Evolutionary conservation across 2,888 invertebrate species (phyloP), one percentile per base, ranked within the genome.

Genomic region (Drosophila austrosaltans): DNA sequence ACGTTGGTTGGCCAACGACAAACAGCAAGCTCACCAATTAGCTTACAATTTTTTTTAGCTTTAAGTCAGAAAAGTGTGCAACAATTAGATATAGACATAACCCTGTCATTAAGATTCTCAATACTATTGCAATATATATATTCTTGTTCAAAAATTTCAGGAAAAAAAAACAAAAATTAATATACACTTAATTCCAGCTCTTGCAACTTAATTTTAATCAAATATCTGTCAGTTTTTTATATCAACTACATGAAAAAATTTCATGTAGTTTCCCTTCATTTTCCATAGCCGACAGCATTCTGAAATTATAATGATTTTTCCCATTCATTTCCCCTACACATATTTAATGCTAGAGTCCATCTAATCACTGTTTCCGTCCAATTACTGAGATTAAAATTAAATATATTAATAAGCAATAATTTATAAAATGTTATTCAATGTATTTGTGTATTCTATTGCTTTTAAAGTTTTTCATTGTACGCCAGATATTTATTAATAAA

Each of bases 1-100:
- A 48, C 1, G 48, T 48, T 48, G 48, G 48, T 48, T 22, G 22
- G 25, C 48, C 22, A 48, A 48, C 48, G 4, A 4, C 10, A 25
- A 28, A 5, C 22, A 30, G 32, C 12, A 22, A 30, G 75, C 69
- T 63, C 20, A 48, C 16, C 10, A 48, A 53, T 42, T 53, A 39
- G 32, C 2, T n/a, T 22, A 48, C 20, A 22, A 32, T 3, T 3
- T 40, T 16, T 12, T 12, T 32, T 71, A 58, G 20, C 0, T 16
- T 59, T 40, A 71, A 36, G 10, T 22, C 10, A 22, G 6, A 20
- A 57, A 22, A 20, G 56, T 36, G 56, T 61, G 42, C 48, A 40
- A 48, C 28, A 48, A 25, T 2, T 48, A 48, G 48, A 25, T 25
- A 25, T 48, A 48, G 48, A 22, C 3, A 10, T 12, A 48, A 48